Evolutionary conservation across 2,113 vertebrate species (phyloP).

Genomic region (Pagrus major): DNA sequence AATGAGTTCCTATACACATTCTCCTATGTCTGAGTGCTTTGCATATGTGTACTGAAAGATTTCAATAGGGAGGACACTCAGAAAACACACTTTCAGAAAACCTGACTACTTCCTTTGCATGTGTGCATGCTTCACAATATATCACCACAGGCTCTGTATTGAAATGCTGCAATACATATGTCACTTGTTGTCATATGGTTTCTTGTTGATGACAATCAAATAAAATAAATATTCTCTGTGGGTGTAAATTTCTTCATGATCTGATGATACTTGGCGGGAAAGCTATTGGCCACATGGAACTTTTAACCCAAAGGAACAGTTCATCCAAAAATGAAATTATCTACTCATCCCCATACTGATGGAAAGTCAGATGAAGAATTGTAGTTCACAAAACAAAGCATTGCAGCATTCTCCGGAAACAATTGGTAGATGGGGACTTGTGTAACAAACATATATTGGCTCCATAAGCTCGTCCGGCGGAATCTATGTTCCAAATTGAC

Average conservation of each 20-base stretch:
- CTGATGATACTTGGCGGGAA: not conserved
- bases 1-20: not conserved
- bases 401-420: too few relatives aligned
- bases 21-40: constrained; percentile 4
- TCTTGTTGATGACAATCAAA: not conserved
- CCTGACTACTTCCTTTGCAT: not conserved
- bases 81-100: too few relatives aligned
- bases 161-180: not conserved
- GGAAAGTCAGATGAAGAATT: too few relatives aligned
- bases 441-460: too few relatives aligned
- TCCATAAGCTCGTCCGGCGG: too few relatives aligned
- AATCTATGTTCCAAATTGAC: too few relatives aligned
- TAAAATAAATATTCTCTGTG: not conserved
- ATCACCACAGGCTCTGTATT: not conserved
- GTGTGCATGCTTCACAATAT: not conserved
- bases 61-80: constrained; percentile 34
- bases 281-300: not conserved
- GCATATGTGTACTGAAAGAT: constrained; percentile 41
- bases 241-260: not conserved
- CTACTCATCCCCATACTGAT: not conserved
- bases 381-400: too few relatives aligned
- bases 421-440: too few relatives aligned
- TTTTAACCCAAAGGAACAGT: too few relatives aligned
- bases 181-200: not conserved
- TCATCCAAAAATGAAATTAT: too few relatives aligned